Evolutionary conservation across 2,888 invertebrate species (phyloP).

Genomic region (Teinopalpus imperialis): DNA sequence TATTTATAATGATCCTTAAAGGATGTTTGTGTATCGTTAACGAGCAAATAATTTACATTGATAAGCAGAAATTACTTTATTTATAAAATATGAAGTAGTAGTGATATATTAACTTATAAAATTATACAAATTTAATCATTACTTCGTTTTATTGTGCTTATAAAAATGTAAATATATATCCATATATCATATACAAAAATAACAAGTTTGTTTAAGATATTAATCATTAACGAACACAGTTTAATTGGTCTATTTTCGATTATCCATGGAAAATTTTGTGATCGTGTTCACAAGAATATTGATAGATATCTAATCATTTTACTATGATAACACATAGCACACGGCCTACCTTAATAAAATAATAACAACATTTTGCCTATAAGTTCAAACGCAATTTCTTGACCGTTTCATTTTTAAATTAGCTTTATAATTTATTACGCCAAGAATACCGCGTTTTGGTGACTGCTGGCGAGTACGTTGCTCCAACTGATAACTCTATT

Average conservation of each 20-base stretch:
- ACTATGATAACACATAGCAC: neutral
- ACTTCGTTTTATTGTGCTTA: no score
- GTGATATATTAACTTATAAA: no score
- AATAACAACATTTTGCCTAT: neutral
- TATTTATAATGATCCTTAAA: slow-evolving; percentile 18
- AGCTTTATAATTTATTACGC: slow-evolving; percentile 7
- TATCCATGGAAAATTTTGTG: slow-evolving; percentile 11
- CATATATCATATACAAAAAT: no score
- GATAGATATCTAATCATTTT: slow-evolving; percentile 6
- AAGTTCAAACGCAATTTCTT: neutral
- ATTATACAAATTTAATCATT: no score
- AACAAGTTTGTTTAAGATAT: no score
- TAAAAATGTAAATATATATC: no score
- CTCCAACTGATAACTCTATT: slow-evolving; percentile 73
- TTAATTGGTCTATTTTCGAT: neutral
- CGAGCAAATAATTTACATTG: slow-evolving; percentile 11
- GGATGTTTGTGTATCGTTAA: slow-evolving; percentile 21
- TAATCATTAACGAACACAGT: no score
- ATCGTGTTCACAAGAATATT: neutral
- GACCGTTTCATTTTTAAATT: slow-evolving; percentile 4
- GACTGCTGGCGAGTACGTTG: slow-evolving; percentile 54
- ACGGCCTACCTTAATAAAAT: neutral
- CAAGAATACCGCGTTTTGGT: slow-evolving; percentile 30
- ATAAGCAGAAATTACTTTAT: slow-evolving; percentile 18
- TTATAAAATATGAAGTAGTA: no score